Conservation (phyloP, 2,888 invertebrate species). For the Acanthosepion pharaonis region DNA sequence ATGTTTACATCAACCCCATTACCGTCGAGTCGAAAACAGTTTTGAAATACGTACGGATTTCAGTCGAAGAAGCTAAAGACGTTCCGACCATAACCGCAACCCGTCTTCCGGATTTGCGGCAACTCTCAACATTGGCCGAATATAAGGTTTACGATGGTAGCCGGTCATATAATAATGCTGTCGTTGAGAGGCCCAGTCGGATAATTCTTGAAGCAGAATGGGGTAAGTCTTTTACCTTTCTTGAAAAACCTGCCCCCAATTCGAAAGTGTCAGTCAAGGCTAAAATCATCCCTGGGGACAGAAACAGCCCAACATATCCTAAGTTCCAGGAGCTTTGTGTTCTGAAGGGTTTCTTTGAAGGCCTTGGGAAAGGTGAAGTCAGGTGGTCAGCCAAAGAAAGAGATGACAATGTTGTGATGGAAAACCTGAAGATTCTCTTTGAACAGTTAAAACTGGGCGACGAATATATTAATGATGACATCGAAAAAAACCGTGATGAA, state of each 20-base stretch:
- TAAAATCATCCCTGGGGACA: constrained; percentile 57
- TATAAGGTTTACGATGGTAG: constrained; percentile 49
- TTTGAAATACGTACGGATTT: constrained; percentile 54
- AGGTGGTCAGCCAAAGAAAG: constrained; percentile 58
- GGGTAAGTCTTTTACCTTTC: constrained; percentile 54
- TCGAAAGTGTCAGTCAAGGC: constrained; percentile 58
- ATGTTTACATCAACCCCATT: constrained; percentile 52
- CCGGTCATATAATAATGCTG: constrained; percentile 43
- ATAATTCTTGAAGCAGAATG: constrained; percentile 60
- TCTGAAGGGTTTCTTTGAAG: constrained; percentile 53
- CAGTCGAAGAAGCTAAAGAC: constrained; percentile 48
- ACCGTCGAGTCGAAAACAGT: constrained; percentile 52
- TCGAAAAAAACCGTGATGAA: constrained; percentile 51
- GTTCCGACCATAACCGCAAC: neutral
- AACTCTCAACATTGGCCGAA: constrained; percentile 48
- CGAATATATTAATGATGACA: constrained; percentile 50
- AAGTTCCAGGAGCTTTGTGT: constrained; percentile 59
- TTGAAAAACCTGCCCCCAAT: constrained; percentile 60
- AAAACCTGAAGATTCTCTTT: constrained; percentile 56
- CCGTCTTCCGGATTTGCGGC: neutral
- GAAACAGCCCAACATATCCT: constrained; percentile 55
- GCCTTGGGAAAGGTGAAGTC: constrained; percentile 60
- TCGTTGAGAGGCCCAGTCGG: constrained; percentile 54
- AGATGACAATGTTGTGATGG: constrained; percentile 55
- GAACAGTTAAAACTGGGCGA: constrained; percentile 60